Conservation (phyloP, 2,888 invertebrate genomes). For the Melikaiella ostensackeni region DNA sequence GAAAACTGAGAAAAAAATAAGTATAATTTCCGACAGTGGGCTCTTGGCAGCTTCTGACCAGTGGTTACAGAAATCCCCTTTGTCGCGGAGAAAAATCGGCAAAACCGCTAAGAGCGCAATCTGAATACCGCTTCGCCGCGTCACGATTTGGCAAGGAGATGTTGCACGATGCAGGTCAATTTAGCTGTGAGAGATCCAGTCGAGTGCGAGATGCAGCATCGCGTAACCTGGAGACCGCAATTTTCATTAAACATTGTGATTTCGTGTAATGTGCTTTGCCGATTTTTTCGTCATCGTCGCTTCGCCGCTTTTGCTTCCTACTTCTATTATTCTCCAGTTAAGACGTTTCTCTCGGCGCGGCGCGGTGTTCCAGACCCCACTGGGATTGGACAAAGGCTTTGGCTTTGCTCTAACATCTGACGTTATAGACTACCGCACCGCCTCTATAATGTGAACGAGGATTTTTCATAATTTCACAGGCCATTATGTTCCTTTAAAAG, state of each 20-base stretch:
- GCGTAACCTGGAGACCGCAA: slow-evolving; percentile 66
- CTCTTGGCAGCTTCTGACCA: slow-evolving; percentile 67
- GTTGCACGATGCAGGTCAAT: slow-evolving; percentile 67
- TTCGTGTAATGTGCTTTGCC: slow-evolving; percentile 73
- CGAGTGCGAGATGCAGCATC: slow-evolving; percentile 55
- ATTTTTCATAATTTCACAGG: slow-evolving; percentile 8
- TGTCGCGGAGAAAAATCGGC: slow-evolving; percentile 70
- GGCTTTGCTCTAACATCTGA: slow-evolving; percentile 31
- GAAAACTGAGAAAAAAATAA: slow-evolving; percentile 47
- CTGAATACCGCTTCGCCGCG: slow-evolving; percentile 76
- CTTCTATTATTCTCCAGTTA: slow-evolving; percentile 67
- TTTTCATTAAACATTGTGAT: slow-evolving; percentile 77
- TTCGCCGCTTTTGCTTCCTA: slow-evolving; percentile 64
- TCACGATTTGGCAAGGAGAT: slow-evolving; percentile 72
- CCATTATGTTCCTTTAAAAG: neutral
- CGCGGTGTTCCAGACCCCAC: slow-evolving; percentile 18
- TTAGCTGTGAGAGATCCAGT: slow-evolving; percentile 29
- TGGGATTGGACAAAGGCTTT: slow-evolving; percentile 46
- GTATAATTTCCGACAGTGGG: slow-evolving; percentile 49
- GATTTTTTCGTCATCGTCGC: slow-evolving; percentile 60
- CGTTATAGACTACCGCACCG: neutral
- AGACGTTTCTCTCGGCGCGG: slow-evolving; percentile 44
- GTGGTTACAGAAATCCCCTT: slow-evolving; percentile 71
- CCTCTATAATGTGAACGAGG: slow-evolving; percentile 8
- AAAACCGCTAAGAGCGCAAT: slow-evolving; percentile 78